Base-by-base conservation (phyloP, 2,113 vertebrate genomes). In the Mystacornis crossleyi region DNA sequence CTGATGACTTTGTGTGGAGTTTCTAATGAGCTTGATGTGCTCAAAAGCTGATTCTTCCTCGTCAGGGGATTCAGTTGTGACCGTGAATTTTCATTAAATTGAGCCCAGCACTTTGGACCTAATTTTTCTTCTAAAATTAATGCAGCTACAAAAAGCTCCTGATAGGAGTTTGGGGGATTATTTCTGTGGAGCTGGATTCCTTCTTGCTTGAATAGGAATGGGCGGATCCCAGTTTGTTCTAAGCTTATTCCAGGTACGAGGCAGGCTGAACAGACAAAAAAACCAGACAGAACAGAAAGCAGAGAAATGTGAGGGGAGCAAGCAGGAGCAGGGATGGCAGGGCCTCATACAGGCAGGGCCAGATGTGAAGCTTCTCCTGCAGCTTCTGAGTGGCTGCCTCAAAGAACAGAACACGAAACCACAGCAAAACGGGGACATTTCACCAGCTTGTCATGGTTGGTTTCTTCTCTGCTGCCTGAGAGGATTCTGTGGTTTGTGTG, bases 101-200 rank as follows among this genome's bases (percentile, higher is more conserved):
- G 71, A 93, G 90, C 77, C 54, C 91, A 72, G 82, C 38, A 73
- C 69, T 93, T 67, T 4, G 62, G 81, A 93, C 89, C 86, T 93
- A 93, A 79, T 92, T 96, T 94, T 89, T 69, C 57, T 90, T 92
- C 83, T 94, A 96, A 97, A 95, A 95, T 95, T 96, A 94, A 94
- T 82, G 84, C 36, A 48, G 80, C 72, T 67, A 91, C 86, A 92
- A 90, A 88, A 94, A 82, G 65, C 28, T 83, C 92, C 74, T 54
- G 61, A 65, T 61, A 72, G 73, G 92, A 83, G 57, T 83, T 81
- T 69, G 2, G 73, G 40, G 47, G 81, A 45, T 88, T 75, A 31
- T 87, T 81, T 80, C 58, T 23, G 6, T 14, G n/a, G 60, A 88
- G 34, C 42, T 78, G 85, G 34, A 9, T 43, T 58, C 75, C n/a